Evolutionary conservation across 2,888 invertebrate species (phyloP).

Genomic region (Dicyrtoma fusca): DNA sequence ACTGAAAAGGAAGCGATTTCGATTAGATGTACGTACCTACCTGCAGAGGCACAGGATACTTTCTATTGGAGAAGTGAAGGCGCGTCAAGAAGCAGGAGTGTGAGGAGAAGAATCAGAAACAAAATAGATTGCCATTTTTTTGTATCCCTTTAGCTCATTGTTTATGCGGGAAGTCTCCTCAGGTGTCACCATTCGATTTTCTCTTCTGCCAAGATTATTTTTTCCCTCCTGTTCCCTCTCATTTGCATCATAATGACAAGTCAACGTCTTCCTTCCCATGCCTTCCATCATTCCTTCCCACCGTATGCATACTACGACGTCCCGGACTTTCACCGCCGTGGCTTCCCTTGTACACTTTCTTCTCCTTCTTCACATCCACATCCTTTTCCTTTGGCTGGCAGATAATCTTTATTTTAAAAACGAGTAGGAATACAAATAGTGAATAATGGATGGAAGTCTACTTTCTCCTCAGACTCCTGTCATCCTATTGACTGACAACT

Average conservation of each 20-base stretch:
- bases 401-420: no score
- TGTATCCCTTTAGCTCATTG: constrained; percentile 28
- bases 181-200: constrained; percentile 27
- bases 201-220: background rate
- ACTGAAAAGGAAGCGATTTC: background rate
- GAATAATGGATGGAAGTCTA: no score
- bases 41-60: no score
- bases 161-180: constrained; percentile 30
- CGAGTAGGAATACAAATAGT: no score
- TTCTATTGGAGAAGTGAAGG: no score
- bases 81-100: no score
- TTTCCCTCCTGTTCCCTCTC: constrained; percentile 9
- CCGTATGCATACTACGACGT: background rate
- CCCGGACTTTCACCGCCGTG: constrained; percentile 8
- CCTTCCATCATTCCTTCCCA: background rate
- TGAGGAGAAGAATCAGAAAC: constrained; percentile 19
- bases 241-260: constrained; percentile 36
- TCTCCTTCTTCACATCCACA: background rate
- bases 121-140: constrained; percentile 28
- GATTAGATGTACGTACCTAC: no score
- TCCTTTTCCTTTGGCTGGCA: background rate
- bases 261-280: background rate
- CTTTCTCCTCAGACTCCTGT: background rate
- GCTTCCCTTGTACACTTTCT: background rate
- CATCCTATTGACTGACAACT: background rate